These are phyloP conservation scores for Yponomeuta malinellus DNA, from an alignment of 2,888 invertebrate genomes.

Conservation along the genomic window DNA sequence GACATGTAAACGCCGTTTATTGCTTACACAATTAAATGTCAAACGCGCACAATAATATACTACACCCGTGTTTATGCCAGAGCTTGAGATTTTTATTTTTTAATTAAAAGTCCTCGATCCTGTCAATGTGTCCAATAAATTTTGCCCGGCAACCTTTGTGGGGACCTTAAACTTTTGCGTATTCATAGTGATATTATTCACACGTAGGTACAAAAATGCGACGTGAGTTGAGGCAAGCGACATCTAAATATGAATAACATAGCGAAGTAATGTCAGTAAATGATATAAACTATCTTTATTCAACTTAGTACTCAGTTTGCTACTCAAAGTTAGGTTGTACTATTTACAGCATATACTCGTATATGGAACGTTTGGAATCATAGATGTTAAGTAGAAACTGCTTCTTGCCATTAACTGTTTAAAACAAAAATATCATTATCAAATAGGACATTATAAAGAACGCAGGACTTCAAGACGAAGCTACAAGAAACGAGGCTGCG, in stretches of 20 bases:
- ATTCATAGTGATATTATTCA: conserved; percentile 4
- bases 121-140: conserved; percentile 32
- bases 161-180: conserved; percentile 30
- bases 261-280: neutral
- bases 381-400: no score
- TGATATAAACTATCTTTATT: no score
- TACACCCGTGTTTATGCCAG: neutral
- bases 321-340: no score
- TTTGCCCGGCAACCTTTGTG: conserved; percentile 29
- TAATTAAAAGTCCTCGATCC: conserved; percentile 41
- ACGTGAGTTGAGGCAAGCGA: neutral
- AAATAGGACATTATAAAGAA: neutral
- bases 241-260: neutral
- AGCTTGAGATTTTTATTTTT: conserved; percentile 20
- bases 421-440: no score
- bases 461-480: neutral
- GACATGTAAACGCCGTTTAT: conserved; percentile 2
- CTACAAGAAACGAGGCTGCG: neutral
- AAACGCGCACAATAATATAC: conserved; percentile 10
- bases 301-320: no score
- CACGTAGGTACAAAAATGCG: neutral
- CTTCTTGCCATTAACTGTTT: no score
- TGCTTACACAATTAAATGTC: conserved; percentile 15
- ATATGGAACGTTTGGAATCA: no score
- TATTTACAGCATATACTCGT: no score